Base-by-base conservation (phyloP, 2,113 vertebrate genomes). In the Heptranchias perlo region DNA sequence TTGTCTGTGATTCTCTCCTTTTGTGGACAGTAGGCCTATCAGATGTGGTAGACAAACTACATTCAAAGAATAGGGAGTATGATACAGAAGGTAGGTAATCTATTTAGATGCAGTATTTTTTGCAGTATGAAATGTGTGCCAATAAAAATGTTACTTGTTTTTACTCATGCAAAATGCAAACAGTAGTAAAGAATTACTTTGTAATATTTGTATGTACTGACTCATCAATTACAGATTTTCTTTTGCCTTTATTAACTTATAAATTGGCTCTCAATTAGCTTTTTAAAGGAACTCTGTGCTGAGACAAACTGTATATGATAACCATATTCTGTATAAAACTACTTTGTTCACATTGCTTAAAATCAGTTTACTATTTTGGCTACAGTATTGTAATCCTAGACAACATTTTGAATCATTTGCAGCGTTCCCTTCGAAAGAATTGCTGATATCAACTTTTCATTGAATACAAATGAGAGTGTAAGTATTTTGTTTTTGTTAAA, bases 371-470 rank as follows among this genome's bases (percentile, higher is more conserved):
- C 1, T 52, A 93, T 67, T 69, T 54, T 58, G 18, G 35, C 52
- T 95, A 16, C 11, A 47, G 39, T 95, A 49, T 95, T 95, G 64
- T 95, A 95, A 95, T 44, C 94, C 44, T 73, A 69, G 25, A n/a
- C 61, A 95, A 95, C 94, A 35, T 95, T 95, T 95, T 95, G 94
- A 69, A 95, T 95, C 94, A 69, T 95, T 97, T 97, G 84, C 98
- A 99, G 99, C 98, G 99, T 99, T 98, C 99, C 99, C 97, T 99
- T 99, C 98, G 99, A 99, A 98, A 99, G 99, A 96, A 99, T 99
- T 97, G 99, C 99, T 97, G 99, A 99, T 98, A 99, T 99, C 98
- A 99, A 99, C 98, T 99, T 99, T 97, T 99, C 99, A 96, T 98
- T 99, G 97, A 99, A 99, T 97, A 99, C 99, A 91, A 99, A 99